Evolutionary conservation across 2,797 vertebrate species (phyloP).

Genomic region (Spinus pinus): DNA sequence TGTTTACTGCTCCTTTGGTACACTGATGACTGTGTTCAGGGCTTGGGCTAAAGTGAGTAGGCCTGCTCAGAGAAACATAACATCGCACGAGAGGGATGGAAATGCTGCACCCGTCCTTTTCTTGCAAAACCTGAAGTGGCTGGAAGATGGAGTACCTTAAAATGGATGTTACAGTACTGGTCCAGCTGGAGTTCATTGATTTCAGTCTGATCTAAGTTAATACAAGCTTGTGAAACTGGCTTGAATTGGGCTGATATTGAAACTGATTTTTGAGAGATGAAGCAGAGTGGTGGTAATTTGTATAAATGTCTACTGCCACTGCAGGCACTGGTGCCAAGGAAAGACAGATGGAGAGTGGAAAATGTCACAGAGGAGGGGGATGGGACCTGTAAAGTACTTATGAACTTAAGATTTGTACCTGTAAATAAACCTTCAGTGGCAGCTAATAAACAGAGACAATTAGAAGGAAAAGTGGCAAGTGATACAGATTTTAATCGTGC

Average conservation of each 20-base stretch:
- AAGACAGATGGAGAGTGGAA: neutral
- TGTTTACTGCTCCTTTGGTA: neutral
- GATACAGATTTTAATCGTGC: neutral
- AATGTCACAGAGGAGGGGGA: neutral
- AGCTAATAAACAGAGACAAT: neutral
- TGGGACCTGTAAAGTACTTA: neutral
- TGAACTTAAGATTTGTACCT: neutral
- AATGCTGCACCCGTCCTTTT: fast-evolving
- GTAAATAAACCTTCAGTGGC: neutral
- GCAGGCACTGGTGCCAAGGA: neutral
- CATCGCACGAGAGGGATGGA: neutral
- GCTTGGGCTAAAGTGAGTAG: neutral
- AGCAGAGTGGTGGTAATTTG: neutral
- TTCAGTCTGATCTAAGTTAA: neutral
- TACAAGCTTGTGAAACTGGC: neutral
- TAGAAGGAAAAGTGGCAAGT: neutral
- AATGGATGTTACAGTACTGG: neutral
- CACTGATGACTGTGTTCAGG: fast-evolving
- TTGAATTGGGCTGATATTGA: neutral
- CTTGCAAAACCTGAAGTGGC: neutral
- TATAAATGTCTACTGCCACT: neutral
- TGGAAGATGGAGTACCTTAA: neutral
- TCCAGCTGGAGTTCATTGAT: neutral
- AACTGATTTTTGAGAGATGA: neutral
- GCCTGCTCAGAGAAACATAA: neutral